Conservation (phyloP, 2,113 vertebrate species). For the Myrmecobius fasciatus region DNA sequence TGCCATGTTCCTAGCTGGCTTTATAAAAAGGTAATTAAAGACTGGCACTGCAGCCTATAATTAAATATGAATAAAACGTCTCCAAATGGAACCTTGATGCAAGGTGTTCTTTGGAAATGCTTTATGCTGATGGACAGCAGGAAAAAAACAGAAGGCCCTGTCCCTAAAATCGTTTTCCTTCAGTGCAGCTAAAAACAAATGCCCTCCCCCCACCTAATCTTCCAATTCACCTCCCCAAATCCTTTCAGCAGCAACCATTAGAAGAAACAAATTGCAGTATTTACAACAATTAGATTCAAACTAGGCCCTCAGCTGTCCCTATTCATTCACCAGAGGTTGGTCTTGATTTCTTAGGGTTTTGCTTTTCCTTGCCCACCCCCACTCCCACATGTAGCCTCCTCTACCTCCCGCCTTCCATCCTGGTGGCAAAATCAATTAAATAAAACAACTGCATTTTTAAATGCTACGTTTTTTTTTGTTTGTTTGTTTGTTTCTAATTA, state of each 20-base stretch:
- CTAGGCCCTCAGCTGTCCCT: slow-evolving; percentile 76
- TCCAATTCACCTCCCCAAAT: slow-evolving; percentile 46
- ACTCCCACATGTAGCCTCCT: no score
- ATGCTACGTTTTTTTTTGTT: slow-evolving; percentile 80
- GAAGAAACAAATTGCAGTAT: slow-evolving; percentile 73
- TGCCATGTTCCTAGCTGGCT: slow-evolving; percentile 82
- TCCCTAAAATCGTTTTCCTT: slow-evolving; percentile 78
- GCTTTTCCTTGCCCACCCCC: slow-evolving; percentile 62
- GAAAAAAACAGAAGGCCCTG: slow-evolving; percentile 77
- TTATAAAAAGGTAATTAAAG: slow-evolving; percentile 87
- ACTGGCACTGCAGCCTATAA: slow-evolving; percentile 82
- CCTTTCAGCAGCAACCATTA: slow-evolving; percentile 72
- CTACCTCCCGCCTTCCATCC: slow-evolving; percentile 46
- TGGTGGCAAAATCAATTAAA: slow-evolving; percentile 85
- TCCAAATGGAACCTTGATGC: slow-evolving; percentile 84
- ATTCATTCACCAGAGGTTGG: slow-evolving; percentile 74
- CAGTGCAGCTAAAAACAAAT: slow-evolving; percentile 76
- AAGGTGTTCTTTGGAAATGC: slow-evolving; percentile 77
- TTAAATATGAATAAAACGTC: slow-evolving; percentile 88
- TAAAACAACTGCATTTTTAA: slow-evolving; percentile 85
- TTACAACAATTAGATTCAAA: slow-evolving; percentile 83
- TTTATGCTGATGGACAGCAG: slow-evolving; percentile 82
- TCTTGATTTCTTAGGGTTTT: slow-evolving; percentile 58
- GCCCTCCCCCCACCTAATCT: slow-evolving; percentile 55
- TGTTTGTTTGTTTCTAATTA: slow-evolving; percentile 82